Base-by-base conservation (phyloP, 2,113 vertebrate genomes). In the Nothocercus nigrocapillus region DNA sequence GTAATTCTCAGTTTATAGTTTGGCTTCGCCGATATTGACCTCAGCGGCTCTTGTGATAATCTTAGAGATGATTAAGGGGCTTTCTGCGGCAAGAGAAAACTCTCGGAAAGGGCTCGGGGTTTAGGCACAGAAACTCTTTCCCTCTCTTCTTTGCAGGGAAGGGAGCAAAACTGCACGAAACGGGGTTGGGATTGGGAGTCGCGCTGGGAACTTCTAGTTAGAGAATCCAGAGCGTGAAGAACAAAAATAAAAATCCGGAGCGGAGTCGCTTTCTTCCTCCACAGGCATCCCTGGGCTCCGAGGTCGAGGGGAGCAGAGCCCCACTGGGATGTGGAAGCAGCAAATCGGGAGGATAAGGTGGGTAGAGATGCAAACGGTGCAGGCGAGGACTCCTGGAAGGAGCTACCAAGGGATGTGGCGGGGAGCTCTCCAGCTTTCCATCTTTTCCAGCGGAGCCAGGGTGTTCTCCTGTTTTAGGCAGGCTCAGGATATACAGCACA, bases 1-100 rank as follows among this genome's bases (percentile, higher is more conserved):
- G 1, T 94, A 94, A 82, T 95, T 96, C 90, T 96, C 85, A 69
- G 83, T 94, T 95, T 96, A 94, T 82, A 93, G 74, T 90, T 93
- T 79, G 88, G 83, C 70, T 95, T 96, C 78, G 76, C 74, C 1
- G 0, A 54, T 69, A 76, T 90, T 90, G 95, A 96, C 85, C 88
- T 93, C 80, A 78, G 28, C 40, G 1, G 11, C 74, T 87, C 79
- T 92, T 76, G 66, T 76, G 88, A 82, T 92, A 92, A 79, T 90
- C 86, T 76, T 45, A 14, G 19, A 67, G 84, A 73, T 45, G 88
- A 89, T 64, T 77, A 93, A 95, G 90, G 83, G 70, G 73, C 67
- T 89, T 90, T 59, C 22, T 69, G 81, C 1, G 11, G 90, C 66
- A 58, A n/a, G 36, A 90, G 82, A 75, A 84, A 90, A 47, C 34